Percentiles rank a stretch among this genome's conserved stretches.
Evolutionary conservation across 2,888 invertebrate species (phyloP).

Genomic region (Heliconius hortense): DNA sequence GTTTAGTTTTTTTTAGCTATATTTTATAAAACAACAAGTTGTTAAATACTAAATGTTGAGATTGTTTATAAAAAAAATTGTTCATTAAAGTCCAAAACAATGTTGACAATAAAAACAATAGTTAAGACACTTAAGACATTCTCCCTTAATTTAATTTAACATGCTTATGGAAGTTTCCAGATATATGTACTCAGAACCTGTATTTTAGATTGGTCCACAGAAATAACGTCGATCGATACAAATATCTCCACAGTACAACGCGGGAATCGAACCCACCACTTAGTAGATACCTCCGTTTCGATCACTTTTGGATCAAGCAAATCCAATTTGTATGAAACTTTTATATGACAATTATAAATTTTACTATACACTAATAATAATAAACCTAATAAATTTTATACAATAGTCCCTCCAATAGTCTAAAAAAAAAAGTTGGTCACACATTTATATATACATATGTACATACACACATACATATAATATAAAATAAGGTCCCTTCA

Average conservation of each 20-base stretch:
- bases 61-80: too few species aligned
- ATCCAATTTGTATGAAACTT: not conserved
- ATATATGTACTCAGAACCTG: not conserved
- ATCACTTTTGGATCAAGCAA: not conserved
- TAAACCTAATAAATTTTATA: slow-evolving; percentile 14
- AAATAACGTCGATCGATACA: not conserved
- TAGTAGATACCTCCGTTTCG: not conserved
- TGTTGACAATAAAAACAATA: not conserved
- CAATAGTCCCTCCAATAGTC: slow-evolving; percentile 10
- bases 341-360: slow-evolving; percentile 9
- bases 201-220: not conserved
- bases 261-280: not conserved
- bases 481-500: slow-evolving; percentile 11
- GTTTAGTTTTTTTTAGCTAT: too few species aligned
- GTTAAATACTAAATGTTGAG: too few species aligned
- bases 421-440: slow-evolving; percentile 7
- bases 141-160: not conserved
- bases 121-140: not conserved
- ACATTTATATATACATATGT: slow-evolving; percentile 14
- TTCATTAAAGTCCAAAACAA: not conserved
- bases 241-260: not conserved
- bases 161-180: not conserved
- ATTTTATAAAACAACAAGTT: too few species aligned
- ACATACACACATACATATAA: slow-evolving; percentile 7
- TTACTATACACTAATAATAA: slow-evolving; percentile 8